Evolutionary conservation across 2,888 invertebrate species (phyloP).

Genomic region (Caenorhabditis wallacei): DNA sequence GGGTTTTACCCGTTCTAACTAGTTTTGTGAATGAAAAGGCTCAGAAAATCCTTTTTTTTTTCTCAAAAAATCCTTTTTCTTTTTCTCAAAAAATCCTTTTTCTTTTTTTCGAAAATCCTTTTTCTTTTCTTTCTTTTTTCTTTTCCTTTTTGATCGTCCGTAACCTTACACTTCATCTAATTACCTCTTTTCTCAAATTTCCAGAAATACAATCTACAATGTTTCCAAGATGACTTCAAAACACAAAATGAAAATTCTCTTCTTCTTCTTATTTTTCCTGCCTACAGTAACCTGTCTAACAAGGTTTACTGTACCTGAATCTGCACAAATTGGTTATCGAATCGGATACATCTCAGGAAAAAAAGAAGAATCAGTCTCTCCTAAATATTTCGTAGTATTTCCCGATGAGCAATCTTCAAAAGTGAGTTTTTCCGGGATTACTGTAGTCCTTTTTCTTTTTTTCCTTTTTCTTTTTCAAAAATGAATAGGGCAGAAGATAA

Average conservation of each 20-base stretch:
- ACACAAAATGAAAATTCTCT: slow-evolving; percentile 6
- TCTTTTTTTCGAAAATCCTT: no score
- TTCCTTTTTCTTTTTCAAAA: no score
- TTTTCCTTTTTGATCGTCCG: no score
- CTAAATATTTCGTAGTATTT: slow-evolving; percentile 79
- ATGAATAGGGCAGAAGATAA: neutral
- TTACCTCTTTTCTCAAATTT: slow-evolving; percentile 18
- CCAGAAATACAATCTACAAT: slow-evolving; percentile 9
- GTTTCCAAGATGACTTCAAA: slow-evolving; percentile 27
- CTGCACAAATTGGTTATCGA: slow-evolving; percentile 72
- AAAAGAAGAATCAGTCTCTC: slow-evolving; percentile 62
- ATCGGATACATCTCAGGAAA: slow-evolving; percentile 74
- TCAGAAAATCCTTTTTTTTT: no score
- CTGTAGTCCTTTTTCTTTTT: neutral
- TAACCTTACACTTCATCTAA: neutral
- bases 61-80: no score
- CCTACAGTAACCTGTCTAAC: slow-evolving; percentile 9
- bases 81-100: no score
- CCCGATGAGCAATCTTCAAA: slow-evolving; percentile 77
- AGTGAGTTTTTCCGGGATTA: slow-evolving; percentile 62
- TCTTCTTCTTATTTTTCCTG: slow-evolving; percentile 12
- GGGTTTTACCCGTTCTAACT: neutral
- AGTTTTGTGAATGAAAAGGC: no score
- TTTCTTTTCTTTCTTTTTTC: no score
- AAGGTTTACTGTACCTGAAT: slow-evolving; percentile 71